These are phyloP conservation scores for Empis stercorea DNA, from an alignment of 2,888 invertebrate species.

Conservation along the genomic window DNA sequence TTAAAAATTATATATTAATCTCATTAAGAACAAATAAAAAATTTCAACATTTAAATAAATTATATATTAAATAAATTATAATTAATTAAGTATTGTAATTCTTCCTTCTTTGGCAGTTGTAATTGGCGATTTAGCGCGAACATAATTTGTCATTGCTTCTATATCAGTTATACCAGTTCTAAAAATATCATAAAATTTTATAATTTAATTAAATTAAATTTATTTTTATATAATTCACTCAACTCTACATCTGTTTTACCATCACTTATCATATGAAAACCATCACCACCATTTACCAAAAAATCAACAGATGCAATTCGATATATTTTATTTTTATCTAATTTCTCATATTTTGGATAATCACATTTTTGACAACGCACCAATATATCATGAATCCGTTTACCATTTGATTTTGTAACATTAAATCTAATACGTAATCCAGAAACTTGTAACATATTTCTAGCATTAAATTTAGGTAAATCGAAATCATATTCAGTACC, in stretches of 20 bases:
- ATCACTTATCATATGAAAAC: constrained; percentile 40
- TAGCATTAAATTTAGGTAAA: constrained; percentile 19
- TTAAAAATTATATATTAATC: too few relatives aligned
- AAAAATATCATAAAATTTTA: background rate
- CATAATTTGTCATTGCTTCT: constrained; percentile 22
- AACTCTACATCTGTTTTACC: constrained; percentile 28
- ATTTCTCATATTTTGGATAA: constrained; percentile 47
- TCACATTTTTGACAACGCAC: constrained; percentile 51
- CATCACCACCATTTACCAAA: constrained; percentile 56
- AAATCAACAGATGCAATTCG: constrained; percentile 48
- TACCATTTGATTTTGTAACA: constrained; percentile 42
- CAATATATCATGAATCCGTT: constrained; percentile 43
- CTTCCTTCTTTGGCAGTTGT: constrained; percentile 21
- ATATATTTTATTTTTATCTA: constrained; percentile 45
- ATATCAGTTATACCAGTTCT: constrained; percentile 19
- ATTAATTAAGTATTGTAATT: constrained; percentile 10
- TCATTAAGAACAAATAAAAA: too few relatives aligned
- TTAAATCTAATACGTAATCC: constrained; percentile 43
- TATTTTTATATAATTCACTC: constrained; percentile 12
- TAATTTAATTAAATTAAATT: background rate
- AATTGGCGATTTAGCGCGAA: constrained; percentile 17
- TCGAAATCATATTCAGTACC: background rate
- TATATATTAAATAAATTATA: too few relatives aligned
- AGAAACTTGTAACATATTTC: constrained; percentile 41
- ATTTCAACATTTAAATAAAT: too few relatives aligned